phyloP scores from a whole-genome alignment of 2,113 vertebrate species.

The Balaenoptera acutorostrata region DNA sequence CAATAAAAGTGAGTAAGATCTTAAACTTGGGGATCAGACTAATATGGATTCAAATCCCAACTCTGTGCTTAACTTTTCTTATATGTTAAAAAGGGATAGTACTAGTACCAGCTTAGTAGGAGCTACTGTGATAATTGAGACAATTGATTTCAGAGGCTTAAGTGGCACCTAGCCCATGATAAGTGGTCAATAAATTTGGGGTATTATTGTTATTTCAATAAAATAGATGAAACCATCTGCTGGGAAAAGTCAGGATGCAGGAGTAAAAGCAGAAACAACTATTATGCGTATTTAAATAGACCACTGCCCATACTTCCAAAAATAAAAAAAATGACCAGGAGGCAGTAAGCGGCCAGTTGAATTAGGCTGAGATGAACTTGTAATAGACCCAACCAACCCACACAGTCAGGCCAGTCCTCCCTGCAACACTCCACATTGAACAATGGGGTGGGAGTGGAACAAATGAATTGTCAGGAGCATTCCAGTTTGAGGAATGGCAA shows the following conservation, averaged over 20 bases:
- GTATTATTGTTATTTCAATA: neutral
- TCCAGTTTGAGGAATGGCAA: neutral
- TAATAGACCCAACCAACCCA: neutral
- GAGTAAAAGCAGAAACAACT: neutral
- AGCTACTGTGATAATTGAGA: neutral
- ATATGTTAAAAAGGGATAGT: neutral
- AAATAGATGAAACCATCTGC: neutral
- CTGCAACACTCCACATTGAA: neutral
- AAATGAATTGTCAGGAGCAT: neutral
- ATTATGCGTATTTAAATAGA: neutral
- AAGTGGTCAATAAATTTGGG: neutral
- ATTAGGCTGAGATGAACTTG: neutral
- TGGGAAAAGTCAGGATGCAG: neutral
- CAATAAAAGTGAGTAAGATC: neutral
- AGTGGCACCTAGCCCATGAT: neutral
- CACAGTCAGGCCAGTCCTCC: neutral
- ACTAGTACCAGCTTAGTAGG: neutral
- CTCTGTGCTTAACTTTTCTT: neutral
- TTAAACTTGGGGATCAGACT: neutral
- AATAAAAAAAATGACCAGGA: neutral
- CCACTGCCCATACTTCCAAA: neutral
- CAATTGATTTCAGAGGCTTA: neutral
- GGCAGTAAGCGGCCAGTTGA: neutral
- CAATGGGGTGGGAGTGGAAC: rapidly evolving
- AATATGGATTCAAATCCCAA: neutral